Conservation (phyloP, 2,888 invertebrate species). For the Pterobdella sp. region DNA sequence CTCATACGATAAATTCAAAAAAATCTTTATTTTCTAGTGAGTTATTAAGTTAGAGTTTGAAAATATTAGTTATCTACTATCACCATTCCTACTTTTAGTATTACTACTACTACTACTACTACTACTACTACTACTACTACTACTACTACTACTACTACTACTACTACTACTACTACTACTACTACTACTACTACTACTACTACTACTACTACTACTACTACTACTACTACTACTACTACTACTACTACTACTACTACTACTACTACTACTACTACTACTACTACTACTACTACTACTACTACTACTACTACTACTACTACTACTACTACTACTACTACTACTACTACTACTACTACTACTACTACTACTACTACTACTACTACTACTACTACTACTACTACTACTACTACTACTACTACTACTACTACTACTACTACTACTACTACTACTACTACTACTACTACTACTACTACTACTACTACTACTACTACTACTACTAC, state of each 20-base stretch:
- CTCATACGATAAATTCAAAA: too few relatives aligned
- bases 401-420: conserved; percentile 1
- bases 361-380: conserved; percentile 13
- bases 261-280: conserved; percentile 1
- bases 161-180: conserved; percentile 11
- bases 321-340: conserved; percentile 14
- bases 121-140: conserved; percentile 16
- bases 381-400: conserved; percentile 7
- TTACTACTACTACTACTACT: conserved; percentile 14
- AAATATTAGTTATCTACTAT: too few relatives aligned
- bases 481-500: not conserved
- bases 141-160: conserved; percentile 15
- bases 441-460: not conserved
- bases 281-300: not conserved
- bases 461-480: not conserved
- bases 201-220: conserved; percentile 13
- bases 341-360: conserved; percentile 16
- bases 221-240: conserved; percentile 14
- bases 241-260: not conserved
- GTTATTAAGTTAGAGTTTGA: too few relatives aligned
- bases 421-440: not conserved
- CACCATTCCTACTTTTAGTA: too few relatives aligned
- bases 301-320: not conserved
- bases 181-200: conserved; percentile 16
- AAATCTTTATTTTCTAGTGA: too few relatives aligned